Evolutionary conservation across 1,140 invertebrate species (phyloP).

Genomic region (Neoseiulus cucumeris): DNA sequence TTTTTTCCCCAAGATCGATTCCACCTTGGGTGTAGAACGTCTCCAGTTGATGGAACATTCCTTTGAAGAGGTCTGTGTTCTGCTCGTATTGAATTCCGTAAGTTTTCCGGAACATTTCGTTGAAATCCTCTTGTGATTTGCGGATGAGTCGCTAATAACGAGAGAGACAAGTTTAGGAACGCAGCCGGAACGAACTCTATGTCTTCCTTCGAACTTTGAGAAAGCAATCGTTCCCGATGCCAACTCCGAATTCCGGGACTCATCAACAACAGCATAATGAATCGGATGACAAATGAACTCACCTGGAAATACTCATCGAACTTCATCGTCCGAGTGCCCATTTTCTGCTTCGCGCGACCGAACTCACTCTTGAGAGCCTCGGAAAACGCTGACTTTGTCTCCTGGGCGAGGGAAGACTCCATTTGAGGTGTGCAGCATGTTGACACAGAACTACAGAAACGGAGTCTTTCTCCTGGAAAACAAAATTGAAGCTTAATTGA

Average conservation of each 20-base stretch:
- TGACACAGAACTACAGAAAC: not conserved
- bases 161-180: not conserved
- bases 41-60: conserved; percentile 72
- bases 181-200: too few species aligned
- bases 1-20: conserved; percentile 55
- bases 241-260: too few species aligned
- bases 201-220: too few species aligned
- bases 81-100: conserved; percentile 88
- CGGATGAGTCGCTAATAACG: not conserved
- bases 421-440: conserved; percentile 6
- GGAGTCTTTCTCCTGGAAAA: not conserved
- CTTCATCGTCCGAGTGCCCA: not conserved
- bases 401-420: not conserved
- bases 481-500: too few species aligned
- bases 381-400: not conserved
- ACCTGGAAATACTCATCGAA: conserved; percentile 10
- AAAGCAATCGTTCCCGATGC: too few species aligned
- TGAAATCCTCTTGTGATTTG: conserved; percentile 60
- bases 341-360: not conserved
- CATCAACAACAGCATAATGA: too few species aligned
- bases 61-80: conserved; percentile 73
- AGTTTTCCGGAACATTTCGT: conserved; percentile 80
- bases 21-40: conserved; percentile 64
- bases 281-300: not conserved
- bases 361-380: not conserved